phyloP scores from a whole-genome alignment of 2,797 vertebrate genomes.

The Parotocinclus haroldoi region DNA sequence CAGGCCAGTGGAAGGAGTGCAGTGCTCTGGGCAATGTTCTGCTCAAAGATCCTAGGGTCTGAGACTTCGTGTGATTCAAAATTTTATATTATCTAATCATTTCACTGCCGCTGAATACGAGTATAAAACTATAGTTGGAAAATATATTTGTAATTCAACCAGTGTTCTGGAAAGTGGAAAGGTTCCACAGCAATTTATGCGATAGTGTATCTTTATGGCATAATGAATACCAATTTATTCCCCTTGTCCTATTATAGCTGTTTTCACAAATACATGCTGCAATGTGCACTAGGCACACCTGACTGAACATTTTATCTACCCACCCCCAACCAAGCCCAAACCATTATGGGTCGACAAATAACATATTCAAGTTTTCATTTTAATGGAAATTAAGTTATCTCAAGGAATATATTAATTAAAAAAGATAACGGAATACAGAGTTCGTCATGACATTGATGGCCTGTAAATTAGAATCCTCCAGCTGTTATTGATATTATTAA shows the following conservation, averaged over 20 bases:
- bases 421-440: conserved; percentile 44
- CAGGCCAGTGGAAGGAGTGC: too few relatives aligned
- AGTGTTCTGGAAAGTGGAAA: not conserved
- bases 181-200: conserved; percentile 7
- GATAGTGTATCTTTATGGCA: conserved; percentile 16
- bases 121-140: too few relatives aligned
- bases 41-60: too few relatives aligned
- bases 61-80: too few relatives aligned
- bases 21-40: too few relatives aligned
- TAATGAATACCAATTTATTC: conserved; percentile 30
- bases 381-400: conserved; percentile 53
- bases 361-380: conserved; percentile 42
- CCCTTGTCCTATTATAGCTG: conserved; percentile 6
- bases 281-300: conserved; percentile 38
- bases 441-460: conserved; percentile 38
- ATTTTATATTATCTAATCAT: too few relatives aligned
- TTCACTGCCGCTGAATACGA: too few relatives aligned
- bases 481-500: conserved; percentile 49
- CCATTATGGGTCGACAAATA: conserved; percentile 45
- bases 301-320: conserved; percentile 41
- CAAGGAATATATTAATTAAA: conserved; percentile 38
- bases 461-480: conserved; percentile 43
- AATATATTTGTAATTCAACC: too few relatives aligned
- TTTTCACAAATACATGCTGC: conserved; percentile 27
- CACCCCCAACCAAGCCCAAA: not conserved